These are phyloP conservation scores for Lepidotrigona ventralis DNA, from an alignment of 1,140 invertebrate genomes.

Conservation along the genomic window DNA sequence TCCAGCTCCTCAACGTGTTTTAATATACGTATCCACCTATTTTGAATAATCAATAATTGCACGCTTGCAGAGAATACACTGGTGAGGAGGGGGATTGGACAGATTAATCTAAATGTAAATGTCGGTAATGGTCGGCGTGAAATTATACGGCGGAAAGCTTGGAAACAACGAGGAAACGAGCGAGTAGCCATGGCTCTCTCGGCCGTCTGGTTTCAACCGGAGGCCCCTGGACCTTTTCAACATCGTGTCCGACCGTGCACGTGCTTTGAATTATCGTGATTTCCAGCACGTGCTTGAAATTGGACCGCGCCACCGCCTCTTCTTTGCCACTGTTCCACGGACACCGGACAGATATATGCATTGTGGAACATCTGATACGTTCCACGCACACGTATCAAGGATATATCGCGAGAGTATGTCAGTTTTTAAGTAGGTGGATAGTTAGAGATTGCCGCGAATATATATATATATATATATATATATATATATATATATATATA, in stretches of 20 bases:
- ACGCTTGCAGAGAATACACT: background rate
- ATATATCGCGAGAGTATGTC: background rate
- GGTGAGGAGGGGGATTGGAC: background rate
- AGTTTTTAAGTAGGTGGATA: background rate
- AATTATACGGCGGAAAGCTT: conserved; percentile 4
- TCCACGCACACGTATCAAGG: background rate
- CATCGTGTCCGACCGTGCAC: background rate
- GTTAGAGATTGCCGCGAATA: background rate
- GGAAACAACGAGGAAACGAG: background rate
- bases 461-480: too few relatives aligned
- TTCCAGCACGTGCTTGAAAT: conserved; percentile 40
- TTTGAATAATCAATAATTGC: conserved; percentile 44
- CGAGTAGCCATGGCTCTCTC: background rate
- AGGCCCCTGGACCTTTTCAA: background rate
- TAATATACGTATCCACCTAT: conserved; percentile 31
- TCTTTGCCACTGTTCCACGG: background rate
- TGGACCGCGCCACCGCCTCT: background rate
- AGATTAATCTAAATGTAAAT: conserved; percentile 55
- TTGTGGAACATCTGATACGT: too few relatives aligned
- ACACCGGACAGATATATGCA: too few relatives aligned
- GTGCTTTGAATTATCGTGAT: conserved; percentile 37
- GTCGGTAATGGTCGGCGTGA: conserved; percentile 29
- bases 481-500: too few relatives aligned
- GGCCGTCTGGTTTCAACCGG: background rate
- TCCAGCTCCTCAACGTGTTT: conserved; percentile 5